Evolutionary conservation across 1,140 invertebrate species (phyloP).

Genomic region (Diorhabda carinulata): DNA sequence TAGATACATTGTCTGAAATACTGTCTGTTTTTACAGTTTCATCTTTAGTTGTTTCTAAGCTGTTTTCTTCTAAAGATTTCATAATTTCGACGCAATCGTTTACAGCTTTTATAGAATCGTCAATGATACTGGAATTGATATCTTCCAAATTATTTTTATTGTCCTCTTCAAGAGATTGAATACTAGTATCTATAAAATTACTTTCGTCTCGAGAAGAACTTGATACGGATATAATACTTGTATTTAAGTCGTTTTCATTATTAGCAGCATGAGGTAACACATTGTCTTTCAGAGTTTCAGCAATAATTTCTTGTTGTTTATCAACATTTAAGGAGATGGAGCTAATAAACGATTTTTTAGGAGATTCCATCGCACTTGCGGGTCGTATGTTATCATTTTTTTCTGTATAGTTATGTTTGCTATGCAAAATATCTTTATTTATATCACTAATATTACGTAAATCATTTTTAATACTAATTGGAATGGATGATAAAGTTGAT

Average conservation of each 20-base stretch:
- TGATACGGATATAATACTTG: slow-evolving; percentile 1
- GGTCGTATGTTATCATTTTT: not conserved
- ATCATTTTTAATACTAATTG: slow-evolving; percentile 3
- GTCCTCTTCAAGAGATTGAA: not conserved
- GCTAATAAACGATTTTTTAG: not conserved
- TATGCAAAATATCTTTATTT: not conserved
- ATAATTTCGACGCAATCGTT: not conserved
- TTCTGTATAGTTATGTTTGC: not conserved
- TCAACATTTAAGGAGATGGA: not conserved
- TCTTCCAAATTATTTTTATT: slow-evolving; percentile 1
- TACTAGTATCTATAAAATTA: not conserved
- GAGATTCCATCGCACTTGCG: not conserved
- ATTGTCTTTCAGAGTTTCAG: not conserved
- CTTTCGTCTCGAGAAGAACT: not conserved
- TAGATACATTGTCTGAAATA: not conserved
- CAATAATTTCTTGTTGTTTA: not conserved
- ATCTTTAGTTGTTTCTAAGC: not conserved
- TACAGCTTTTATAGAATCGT: not conserved
- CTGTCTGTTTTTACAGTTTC: not conserved
- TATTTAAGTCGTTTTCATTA: slow-evolving; percentile 11
- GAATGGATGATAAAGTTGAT: slow-evolving; percentile 10
- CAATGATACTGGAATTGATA: not conserved
- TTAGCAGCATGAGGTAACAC: not conserved
- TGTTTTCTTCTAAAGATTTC: not conserved
- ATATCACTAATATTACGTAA: not conserved